Conservation (phyloP, 2,113 vertebrate species). For the Papio anubis region DNA sequence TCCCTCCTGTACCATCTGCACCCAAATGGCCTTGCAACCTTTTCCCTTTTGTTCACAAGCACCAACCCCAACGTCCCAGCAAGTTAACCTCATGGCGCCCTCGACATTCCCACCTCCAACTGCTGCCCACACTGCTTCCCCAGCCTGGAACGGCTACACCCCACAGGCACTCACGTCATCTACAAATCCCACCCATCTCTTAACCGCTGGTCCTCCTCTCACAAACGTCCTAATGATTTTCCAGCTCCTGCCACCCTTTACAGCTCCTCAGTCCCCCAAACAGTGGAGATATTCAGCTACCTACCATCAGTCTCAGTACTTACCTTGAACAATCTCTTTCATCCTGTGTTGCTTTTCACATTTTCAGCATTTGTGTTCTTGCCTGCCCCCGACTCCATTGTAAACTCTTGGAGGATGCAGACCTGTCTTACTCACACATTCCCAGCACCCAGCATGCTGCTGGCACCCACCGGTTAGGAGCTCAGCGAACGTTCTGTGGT, state of each 20-base stretch:
- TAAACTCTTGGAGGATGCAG: not conserved
- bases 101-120: not conserved
- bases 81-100: not conserved
- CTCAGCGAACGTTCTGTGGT: not conserved
- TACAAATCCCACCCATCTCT: not conserved
- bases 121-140: not conserved
- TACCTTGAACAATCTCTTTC: not conserved
- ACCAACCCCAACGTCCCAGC: not conserved
- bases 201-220: not conserved
- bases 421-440: not conserved
- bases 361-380: not conserved
- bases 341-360: not conserved
- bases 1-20: not conserved
- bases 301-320: accelerated
- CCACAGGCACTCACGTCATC: not conserved
- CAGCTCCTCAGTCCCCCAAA: not conserved
- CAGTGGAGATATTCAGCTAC: not conserved
- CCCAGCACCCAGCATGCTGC: not conserved
- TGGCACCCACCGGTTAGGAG: not conserved
- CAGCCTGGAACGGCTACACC: not conserved
- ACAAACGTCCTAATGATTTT: not conserved
- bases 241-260: not conserved
- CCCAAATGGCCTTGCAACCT: not conserved
- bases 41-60: not conserved
- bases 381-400: not conserved